Evolutionary conservation across 2,113 vertebrate species (phyloP).

Genomic region (Peucedramus taeniatus): DNA sequence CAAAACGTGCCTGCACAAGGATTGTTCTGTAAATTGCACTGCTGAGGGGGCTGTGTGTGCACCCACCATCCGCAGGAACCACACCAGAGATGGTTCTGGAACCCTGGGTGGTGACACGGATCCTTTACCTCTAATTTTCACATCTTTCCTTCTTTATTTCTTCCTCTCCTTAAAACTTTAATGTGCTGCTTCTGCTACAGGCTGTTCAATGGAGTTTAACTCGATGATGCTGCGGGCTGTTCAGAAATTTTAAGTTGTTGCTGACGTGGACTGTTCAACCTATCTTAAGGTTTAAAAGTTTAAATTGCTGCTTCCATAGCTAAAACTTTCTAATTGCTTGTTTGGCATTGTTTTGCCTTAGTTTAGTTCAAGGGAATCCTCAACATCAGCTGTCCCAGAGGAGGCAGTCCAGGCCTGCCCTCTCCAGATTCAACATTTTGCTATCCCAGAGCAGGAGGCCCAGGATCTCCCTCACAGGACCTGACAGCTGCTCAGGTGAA

Average conservation of each 20-base stretch:
- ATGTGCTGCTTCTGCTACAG: background rate
- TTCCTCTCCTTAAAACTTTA: background rate
- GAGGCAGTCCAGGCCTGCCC: background rate
- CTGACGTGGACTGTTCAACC: background rate
- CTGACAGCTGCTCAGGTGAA: background rate
- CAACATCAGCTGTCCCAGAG: background rate
- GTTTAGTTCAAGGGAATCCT: background rate
- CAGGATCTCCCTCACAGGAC: fast-evolving
- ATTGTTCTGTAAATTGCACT: background rate
- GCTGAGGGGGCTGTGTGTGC: background rate
- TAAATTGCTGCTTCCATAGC: background rate
- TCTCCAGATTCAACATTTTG: background rate
- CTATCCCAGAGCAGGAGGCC: background rate
- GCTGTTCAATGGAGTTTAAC: background rate
- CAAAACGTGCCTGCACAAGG: background rate
- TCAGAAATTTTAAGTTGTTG: background rate
- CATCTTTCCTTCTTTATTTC: background rate
- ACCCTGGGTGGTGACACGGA: background rate
- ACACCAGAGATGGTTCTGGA: background rate
- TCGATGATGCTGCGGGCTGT: fast-evolving
- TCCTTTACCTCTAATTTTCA: background rate
- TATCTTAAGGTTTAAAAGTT: background rate
- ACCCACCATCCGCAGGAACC: background rate
- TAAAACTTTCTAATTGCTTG: background rate
- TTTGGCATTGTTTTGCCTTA: background rate